A percentile compares a stretch with the other conserved stretches of the same genome.
These are phyloP conservation scores for Holocentrus rufus DNA, from an alignment of 2,797 vertebrate species.

Conservation along the genomic window DNA sequence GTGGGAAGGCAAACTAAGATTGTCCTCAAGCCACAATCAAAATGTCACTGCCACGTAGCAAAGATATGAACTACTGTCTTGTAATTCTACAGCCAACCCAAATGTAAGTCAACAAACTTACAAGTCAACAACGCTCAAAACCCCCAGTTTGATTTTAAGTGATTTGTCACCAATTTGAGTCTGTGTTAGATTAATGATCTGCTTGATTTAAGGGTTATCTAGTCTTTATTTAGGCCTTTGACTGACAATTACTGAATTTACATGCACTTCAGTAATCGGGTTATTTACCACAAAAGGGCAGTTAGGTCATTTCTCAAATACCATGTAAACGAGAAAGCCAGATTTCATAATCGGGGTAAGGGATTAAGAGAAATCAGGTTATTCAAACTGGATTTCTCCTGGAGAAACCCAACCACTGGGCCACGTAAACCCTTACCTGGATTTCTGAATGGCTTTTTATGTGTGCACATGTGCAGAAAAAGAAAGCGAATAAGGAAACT, in stretches of 20 bases:
- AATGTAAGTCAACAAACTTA: background rate
- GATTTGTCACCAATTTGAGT: background rate
- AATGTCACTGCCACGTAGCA: background rate
- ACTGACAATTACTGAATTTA: background rate
- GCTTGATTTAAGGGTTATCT: background rate
- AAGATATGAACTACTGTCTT: background rate
- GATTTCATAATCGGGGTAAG: too few species aligned
- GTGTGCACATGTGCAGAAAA: too few species aligned
- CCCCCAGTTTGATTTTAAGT: background rate
- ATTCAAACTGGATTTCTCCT: too few species aligned
- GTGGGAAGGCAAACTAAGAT: constrained; percentile 27
- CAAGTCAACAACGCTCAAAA: background rate
- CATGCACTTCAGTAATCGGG: too few species aligned
- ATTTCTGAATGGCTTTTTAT: too few species aligned
- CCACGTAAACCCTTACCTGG: too few species aligned
- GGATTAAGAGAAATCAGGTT: too few species aligned
- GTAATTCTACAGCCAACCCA: constrained; percentile 19
- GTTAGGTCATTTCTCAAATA: too few species aligned
- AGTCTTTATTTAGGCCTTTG: background rate
- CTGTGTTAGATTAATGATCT: background rate
- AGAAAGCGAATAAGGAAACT: too few species aligned
- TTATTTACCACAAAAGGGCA: too few species aligned
- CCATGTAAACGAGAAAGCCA: too few species aligned
- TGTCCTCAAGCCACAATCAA: background rate
- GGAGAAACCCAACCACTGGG: too few species aligned